phyloP scores from a whole-genome alignment of 2,797 vertebrate genomes.

The Microhierax caerulescens region DNA sequence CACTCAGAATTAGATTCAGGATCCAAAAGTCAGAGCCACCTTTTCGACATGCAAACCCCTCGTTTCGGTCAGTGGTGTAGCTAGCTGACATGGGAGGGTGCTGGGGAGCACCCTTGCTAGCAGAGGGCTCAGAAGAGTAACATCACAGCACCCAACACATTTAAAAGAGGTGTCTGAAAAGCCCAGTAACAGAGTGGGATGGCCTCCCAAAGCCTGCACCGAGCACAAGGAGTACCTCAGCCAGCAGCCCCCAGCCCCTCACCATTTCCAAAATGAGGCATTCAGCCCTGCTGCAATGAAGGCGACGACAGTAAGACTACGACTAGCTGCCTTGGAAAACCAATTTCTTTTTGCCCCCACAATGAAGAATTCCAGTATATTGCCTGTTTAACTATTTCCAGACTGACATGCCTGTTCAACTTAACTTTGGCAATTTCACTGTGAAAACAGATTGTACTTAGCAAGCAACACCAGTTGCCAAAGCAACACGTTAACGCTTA shows the following conservation, averaged over 20 bases:
- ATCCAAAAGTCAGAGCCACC: neutral
- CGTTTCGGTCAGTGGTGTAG: rapidly evolving
- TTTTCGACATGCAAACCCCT: neutral
- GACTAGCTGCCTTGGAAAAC: neutral
- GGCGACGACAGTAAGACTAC: neutral
- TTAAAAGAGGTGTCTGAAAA: neutral
- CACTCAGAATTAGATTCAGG: neutral
- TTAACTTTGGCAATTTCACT: neutral
- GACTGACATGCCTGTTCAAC: neutral
- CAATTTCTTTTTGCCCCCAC: neutral
- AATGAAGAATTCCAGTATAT: neutral
- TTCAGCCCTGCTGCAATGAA: neutral
- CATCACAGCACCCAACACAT: rapidly evolving
- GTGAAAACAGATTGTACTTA: conserved; percentile 30
- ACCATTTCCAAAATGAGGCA: rapidly evolving
- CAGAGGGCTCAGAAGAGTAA: neutral
- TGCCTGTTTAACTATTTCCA: conserved; percentile 42
- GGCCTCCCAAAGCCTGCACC: neutral
- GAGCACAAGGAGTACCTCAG: neutral
- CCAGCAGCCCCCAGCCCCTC: neutral
- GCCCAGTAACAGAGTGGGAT: rapidly evolving
- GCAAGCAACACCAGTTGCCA: neutral
- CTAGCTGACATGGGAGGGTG: neutral
- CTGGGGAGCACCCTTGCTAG: no score
- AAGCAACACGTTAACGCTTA: neutral